Conservation (phyloP, 2,797 vertebrate species). For the Pyrrhura leucotis region DNA sequence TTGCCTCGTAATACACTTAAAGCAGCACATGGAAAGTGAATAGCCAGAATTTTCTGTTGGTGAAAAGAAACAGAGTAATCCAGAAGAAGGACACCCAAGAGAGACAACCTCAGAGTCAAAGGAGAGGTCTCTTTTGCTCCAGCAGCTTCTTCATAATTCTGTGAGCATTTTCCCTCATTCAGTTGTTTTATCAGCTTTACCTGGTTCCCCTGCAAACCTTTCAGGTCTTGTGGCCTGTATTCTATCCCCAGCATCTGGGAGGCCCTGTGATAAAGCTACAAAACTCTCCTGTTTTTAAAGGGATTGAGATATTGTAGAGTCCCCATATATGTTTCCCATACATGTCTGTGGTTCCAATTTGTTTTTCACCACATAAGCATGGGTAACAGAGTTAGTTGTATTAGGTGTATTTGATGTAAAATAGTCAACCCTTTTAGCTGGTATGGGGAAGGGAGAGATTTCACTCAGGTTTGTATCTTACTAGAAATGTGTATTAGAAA, state of each 20-base stretch:
- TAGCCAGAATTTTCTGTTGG: slow-evolving; percentile 46
- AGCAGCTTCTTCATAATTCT: neutral
- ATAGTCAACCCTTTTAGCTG: neutral
- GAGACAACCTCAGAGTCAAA: slow-evolving; percentile 37
- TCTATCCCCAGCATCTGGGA: neutral
- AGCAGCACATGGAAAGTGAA: slow-evolving; percentile 28
- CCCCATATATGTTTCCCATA: neutral
- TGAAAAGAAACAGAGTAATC: slow-evolving; percentile 62
- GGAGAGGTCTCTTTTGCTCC: neutral
- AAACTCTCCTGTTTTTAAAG: neutral
- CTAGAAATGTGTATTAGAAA: neutral
- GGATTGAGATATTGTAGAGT: neutral
- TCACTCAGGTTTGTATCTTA: neutral
- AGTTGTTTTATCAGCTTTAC: neutral
- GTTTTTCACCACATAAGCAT: neutral
- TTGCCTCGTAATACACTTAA: slow-evolving; percentile 35
- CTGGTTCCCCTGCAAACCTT: neutral
- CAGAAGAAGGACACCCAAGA: slow-evolving; percentile 21
- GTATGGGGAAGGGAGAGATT: neutral
- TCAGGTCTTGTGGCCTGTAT: neutral
- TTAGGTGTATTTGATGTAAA: slow-evolving; percentile 7
- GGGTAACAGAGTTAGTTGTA: neutral
- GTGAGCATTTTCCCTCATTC: neutral
- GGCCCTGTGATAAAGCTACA: neutral
- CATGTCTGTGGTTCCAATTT: neutral